Evolutionary conservation across 2,797 vertebrate species (phyloP), one percentile per base, ranked within the genome.

Genomic region (Ctenosaura bakeri): DNA sequence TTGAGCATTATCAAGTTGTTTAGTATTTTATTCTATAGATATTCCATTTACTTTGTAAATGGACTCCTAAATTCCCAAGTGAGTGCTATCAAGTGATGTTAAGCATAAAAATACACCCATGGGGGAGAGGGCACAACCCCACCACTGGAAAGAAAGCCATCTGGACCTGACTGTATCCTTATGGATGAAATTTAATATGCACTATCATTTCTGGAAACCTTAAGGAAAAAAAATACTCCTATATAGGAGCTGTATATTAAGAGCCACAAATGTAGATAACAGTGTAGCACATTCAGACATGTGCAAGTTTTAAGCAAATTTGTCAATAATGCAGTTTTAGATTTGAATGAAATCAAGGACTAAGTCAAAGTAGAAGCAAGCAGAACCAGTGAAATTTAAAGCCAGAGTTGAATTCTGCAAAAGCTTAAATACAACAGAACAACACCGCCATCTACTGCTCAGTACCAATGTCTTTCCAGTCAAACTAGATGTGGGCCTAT

Each of bases 391-490:
- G 4, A 14, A 7, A 64, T 69, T 46, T 69, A 54, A 86, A 86
- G 18, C 9, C 56, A 69, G 6, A 42, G 42, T 13, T 76, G 16
- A 64, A 66, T 46, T 6, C 46, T 77, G 6, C 52, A 38, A 18
- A 62, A 87, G 0, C 4, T 38, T n/a, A 14, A 4, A 85, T 86
- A 2, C 32, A 94, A 87, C 81, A 79, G 76, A 95, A 91, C 96
- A 92, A 96, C 89, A 97, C 93, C 96, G 97, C 97, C 97, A 97
- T 95, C 97, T 97, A 95, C 96, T 88, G 97, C 29, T 88, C 59
- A 13, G 56, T 14, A 62, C 8, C 0, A 9, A 38, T 50, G n/a
- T 3, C 88, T 66, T 2, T 82, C 4, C 24, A 7, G 1, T 7
- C 79, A 16, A n/a, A 7, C 71, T 69, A 46, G n/a, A 8, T 1